Conservation (phyloP, 1,140 invertebrate genomes). For the Parapsyche elsis region DNA sequence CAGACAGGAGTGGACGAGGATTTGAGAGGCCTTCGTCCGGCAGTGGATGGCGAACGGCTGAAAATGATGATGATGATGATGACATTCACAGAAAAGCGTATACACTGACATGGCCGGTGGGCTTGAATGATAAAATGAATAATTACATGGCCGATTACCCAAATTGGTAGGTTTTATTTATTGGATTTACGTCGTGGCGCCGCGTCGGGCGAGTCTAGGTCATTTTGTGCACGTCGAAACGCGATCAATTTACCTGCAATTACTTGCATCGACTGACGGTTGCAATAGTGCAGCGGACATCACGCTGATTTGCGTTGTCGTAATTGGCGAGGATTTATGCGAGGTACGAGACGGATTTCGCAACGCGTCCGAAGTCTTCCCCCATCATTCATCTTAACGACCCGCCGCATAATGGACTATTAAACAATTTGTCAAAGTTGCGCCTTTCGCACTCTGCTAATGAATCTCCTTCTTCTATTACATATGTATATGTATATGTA, state of each 20-base stretch:
- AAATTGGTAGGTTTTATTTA: background rate
- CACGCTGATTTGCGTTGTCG: background rate
- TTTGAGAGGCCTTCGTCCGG: too few species aligned
- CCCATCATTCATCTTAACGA: constrained; percentile 39
- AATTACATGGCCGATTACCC: background rate
- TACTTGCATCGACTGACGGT: background rate
- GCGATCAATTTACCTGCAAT: constrained; percentile 10
- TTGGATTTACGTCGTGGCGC: background rate
- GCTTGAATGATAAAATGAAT: too few species aligned
- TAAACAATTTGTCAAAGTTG: constrained; percentile 49
- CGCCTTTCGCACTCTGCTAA: constrained; percentile 8
- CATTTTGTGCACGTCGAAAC: constrained; percentile 19
- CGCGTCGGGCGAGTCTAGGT: constrained; percentile 9
- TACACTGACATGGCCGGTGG: too few species aligned
- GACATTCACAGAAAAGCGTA: too few species aligned
- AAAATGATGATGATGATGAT: too few species aligned
- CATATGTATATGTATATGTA: too few species aligned
- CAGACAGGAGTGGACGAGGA: too few species aligned
- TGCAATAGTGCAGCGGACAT: background rate
- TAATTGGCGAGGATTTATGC: constrained; percentile 4
- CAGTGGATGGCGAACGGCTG: too few species aligned
- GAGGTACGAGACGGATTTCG: background rate
- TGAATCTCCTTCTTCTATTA: background rate
- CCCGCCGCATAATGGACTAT: constrained; percentile 38
- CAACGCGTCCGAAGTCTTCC: background rate